Conservation (phyloP, 1,140 invertebrate species). For the Leptinotarsa texana region DNA sequence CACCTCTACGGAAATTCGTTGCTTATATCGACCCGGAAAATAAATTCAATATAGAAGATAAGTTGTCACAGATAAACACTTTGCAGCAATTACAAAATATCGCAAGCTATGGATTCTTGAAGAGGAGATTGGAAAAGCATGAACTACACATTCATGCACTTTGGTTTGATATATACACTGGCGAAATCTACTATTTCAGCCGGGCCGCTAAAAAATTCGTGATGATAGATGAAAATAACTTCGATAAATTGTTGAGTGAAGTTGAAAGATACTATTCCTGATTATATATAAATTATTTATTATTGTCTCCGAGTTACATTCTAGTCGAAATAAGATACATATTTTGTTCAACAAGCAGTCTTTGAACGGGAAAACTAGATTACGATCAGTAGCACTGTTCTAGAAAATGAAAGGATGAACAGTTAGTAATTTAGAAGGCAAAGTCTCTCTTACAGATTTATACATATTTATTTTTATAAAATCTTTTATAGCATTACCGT, state of each 20-base stretch:
- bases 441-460: too few species aligned
- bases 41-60: conserved; percentile 86
- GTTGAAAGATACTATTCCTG: conserved; percentile 79
- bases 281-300: too few species aligned
- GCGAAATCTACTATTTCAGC: conserved; percentile 93
- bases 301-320: too few species aligned
- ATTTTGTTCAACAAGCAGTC: too few species aligned
- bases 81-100: conserved; percentile 93
- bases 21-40: conserved; percentile 94
- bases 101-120: conserved; percentile 91
- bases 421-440: too few species aligned
- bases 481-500: too few species aligned
- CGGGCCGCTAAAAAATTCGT: conserved; percentile 81
- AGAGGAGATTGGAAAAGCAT: conserved; percentile 77
- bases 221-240: conserved; percentile 80
- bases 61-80: conserved; percentile 93
- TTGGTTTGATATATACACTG: conserved; percentile 97
- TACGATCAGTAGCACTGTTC: too few species aligned
- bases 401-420: too few species aligned
- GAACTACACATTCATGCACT: conserved; percentile 89
- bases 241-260: conserved; percentile 75
- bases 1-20: conserved; percentile 81
- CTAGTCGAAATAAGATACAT: too few species aligned
- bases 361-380: too few species aligned
- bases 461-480: too few species aligned